Base-by-base conservation (phyloP, 1,140 invertebrate genomes). In the Aporrectodea caliginosa region DNA sequence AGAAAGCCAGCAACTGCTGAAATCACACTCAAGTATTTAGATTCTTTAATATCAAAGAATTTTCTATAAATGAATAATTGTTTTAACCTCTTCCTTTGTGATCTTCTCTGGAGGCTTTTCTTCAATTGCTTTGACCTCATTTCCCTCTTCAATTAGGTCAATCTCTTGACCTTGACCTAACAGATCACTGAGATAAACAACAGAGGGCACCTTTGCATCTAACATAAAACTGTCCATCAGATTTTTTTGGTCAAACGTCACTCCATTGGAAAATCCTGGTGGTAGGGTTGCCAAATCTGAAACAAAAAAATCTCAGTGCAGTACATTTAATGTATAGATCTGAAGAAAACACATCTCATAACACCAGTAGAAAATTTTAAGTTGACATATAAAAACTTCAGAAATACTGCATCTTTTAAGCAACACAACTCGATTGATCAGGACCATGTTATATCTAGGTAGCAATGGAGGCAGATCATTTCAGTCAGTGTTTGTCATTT, bases 221-320 rank as follows among this genome's bases (percentile, higher is more conserved):
- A 32, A 29, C 27, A 2, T 27, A 72, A 72, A 12, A 16, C 16
- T 29, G 14, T 29, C 33, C 16, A 71, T 1, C 16, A 74, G 32
- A 30, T n/a, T 35, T 27, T 73, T 35, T 22, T n/a, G 16, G 73
- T 80, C 82, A 81, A 88, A 89, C n/a, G 82, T 82, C 84, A 89
- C 86, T 1, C 93, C 92, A 34, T 86, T 83, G 32, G 83, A 83
- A 81, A 93, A 91, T 6, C 92, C 92, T 80, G 92, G 92, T 0
- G 92, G 91, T 31, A 91, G 84, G 0, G 90, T 91, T 35, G 92
- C 87, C 69, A 93, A 87, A 84, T 90, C 89, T 90, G 75, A 32
- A 85, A 81, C 35, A 72, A 16, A 27, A n/a, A 76, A 81, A 71
- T 78, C 43, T 58, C 43, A 58, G 22, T 58, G 43, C 6, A 58